Percentiles rank a stretch among this genome's conserved stretches.
These are phyloP conservation scores for Hoplostethus mediterraneus DNA, from an alignment of 2,797 vertebrate species.

Conservation along the genomic window DNA sequence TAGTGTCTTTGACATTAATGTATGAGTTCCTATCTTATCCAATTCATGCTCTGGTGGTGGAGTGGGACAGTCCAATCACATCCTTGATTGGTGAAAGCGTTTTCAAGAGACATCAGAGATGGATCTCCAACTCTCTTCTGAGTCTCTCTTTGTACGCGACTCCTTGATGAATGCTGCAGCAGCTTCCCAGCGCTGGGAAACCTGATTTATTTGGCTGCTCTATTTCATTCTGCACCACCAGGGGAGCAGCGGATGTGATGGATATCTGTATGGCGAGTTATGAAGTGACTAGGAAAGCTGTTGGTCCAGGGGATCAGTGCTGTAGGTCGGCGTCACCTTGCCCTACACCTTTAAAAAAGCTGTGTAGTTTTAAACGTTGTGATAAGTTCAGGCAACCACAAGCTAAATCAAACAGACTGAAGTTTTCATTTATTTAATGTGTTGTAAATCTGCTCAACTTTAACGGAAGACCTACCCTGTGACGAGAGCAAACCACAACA, in stretches of 20 bases:
- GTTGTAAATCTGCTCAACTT: not conserved
- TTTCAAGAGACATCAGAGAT: not conserved
- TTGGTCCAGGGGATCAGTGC: conserved; percentile 10
- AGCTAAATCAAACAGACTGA: conserved; percentile 13
- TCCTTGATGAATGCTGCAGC: conserved; percentile 41
- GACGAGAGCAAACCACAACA: too few species aligned
- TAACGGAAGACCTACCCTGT: not conserved
- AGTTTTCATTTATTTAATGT: conserved; percentile 19
- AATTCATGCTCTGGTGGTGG: conserved; percentile 1
- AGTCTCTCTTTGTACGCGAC: not conserved
- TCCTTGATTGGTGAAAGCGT: not conserved
- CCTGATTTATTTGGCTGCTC: conserved; percentile 42
- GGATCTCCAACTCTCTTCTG: not conserved
- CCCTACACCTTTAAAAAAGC: not conserved
- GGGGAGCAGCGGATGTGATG: conserved; percentile 19
- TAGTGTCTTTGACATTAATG: not conserved
- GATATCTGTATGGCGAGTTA: conserved; percentile 26
- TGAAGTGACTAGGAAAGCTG: conserved; percentile 3
- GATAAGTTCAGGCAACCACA: not conserved
- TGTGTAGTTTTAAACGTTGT: not conserved
- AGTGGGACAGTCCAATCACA: conserved; percentile 3
- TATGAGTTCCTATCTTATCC: conserved; percentile 3
- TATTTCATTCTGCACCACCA: conserved; percentile 9
- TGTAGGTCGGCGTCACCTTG: conserved; percentile 42
- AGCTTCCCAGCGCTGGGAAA: conserved; percentile 9